Evolutionary conservation across 2,888 invertebrate species (phyloP), one percentile per base, ranked within the genome.

Genomic region (Pristionchus mayeri): DNA sequence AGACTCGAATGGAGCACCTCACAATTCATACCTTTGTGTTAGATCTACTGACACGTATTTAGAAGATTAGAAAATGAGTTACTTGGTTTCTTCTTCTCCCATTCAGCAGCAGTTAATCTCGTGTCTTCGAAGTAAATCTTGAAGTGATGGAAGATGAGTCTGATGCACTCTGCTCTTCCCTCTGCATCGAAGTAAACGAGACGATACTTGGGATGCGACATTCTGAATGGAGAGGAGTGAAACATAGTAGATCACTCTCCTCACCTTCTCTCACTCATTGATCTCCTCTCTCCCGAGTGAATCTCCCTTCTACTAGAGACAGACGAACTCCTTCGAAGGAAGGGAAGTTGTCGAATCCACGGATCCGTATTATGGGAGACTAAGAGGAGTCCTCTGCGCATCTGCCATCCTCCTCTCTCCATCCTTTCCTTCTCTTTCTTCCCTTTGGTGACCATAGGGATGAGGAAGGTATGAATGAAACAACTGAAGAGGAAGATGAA

Each of bases 81-180:
- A 84, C 84, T 63, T 34, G 44, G 50, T 54, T 84, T 84, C n/a
- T 60, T 54, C 9, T 50, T 30, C 13, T 71, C 75, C 80, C 79
- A 85, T 21, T 85, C 85, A 34, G 81, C 85, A 6, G 44, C 34
- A 40, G 24, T 79, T 27, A 85, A 52, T 57, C 80, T n/a, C 34
- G 48, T 57, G 18, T 85, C 85, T 40, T 85, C 80, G 85, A 67
- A 85, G n/a, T 79, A 48, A 57, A 50, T 60, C 30, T 80, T 80
- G 80, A 80, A 79, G 52, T 80, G 54, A 40, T 63, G 50, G 54
- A 85, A 85, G 50, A 85, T 85, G 52, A 85, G 30, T 16, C 85
- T 63, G 30, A 80, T 80, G 50, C 44, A 57, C 67, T 85, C 85
- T 18, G 21, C 76, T 63, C 80, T 34, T n/a, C 52, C 50, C n/a